Evolutionary conservation across 2,113 vertebrate species (phyloP).

Genomic region (Ramphastos sulfuratus): DNA sequence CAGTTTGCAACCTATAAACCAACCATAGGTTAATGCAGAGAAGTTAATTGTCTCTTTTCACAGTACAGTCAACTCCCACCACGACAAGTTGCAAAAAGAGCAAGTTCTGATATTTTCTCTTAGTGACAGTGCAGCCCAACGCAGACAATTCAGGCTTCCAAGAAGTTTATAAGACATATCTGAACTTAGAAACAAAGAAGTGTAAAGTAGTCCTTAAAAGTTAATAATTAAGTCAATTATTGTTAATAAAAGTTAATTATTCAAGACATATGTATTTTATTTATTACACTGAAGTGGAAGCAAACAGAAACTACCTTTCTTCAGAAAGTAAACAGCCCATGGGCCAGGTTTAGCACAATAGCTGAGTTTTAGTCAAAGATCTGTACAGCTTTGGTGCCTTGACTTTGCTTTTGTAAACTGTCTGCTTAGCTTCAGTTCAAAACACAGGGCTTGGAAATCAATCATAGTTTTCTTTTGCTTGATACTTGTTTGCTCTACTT

Average conservation of each 20-base stretch:
- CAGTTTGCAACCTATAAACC: neutral
- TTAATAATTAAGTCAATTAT: neutral
- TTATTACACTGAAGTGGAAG: neutral
- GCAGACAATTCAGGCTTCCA: neutral
- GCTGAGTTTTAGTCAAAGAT: neutral
- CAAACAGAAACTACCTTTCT: neutral
- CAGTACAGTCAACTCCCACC: neutral
- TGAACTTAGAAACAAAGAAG: neutral
- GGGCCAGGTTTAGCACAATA: neutral
- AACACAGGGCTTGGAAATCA: slow-evolving; percentile 60
- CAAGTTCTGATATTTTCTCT: neutral
- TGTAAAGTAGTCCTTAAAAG: neutral
- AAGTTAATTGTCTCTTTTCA: neutral
- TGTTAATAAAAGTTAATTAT: neutral
- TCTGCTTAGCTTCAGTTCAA: slow-evolving; percentile 67
- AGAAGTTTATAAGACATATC: neutral
- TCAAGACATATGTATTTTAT: neutral
- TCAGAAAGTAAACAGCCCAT: neutral
- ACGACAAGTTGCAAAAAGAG: too few relatives aligned
- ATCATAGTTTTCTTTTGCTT: slow-evolving; percentile 52
- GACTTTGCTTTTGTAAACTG: slow-evolving; percentile 58
- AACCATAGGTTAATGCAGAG: neutral
- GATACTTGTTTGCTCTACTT: slow-evolving; percentile 64
- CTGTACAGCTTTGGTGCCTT: neutral
- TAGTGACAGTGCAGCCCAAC: neutral